phyloP scores from a whole-genome alignment of 2,113 vertebrate genomes.

The Pelmatolapia mariae region DNA sequence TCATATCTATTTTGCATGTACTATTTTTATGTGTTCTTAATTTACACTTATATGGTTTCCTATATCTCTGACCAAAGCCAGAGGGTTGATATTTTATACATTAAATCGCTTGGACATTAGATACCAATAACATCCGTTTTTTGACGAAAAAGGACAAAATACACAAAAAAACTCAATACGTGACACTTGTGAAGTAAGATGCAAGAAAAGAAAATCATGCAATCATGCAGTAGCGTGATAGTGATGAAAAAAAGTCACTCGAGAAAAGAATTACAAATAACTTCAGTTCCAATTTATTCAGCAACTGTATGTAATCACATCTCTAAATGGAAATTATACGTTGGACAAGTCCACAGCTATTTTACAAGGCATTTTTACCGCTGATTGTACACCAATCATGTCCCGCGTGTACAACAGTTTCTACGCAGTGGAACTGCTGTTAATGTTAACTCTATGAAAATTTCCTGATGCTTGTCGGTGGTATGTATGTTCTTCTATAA shows the following conservation, averaged over 20 bases:
- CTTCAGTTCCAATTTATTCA: conserved; percentile 39
- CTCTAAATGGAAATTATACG: conserved; percentile 65
- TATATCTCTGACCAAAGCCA: background rate
- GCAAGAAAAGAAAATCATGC: background rate
- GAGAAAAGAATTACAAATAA: conserved; percentile 38
- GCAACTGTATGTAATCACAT: conserved; percentile 59
- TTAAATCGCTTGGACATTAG: background rate
- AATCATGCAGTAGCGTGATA: background rate
- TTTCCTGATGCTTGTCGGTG: conserved; percentile 11
- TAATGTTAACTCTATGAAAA: conserved; percentile 26
- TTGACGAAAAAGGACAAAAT: background rate
- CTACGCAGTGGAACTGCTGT: conserved; percentile 19
- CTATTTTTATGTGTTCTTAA: conserved; percentile 53
- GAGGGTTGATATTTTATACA: background rate
- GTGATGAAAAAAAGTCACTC: conserved; percentile 32
- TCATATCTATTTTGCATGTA: conserved; percentile 56
- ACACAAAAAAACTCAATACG: background rate
- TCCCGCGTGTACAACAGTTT: conserved; percentile 1
- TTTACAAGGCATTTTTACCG: conserved; percentile 54
- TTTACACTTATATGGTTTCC: background rate
- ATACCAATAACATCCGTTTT: background rate
- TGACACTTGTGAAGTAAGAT: background rate
- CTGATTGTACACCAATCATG: conserved; percentile 61
- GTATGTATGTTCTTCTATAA: background rate
- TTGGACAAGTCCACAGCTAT: conserved; percentile 46